Conservation (phyloP, 2,797 vertebrate genomes). For the Pteropus rufus region DNA sequence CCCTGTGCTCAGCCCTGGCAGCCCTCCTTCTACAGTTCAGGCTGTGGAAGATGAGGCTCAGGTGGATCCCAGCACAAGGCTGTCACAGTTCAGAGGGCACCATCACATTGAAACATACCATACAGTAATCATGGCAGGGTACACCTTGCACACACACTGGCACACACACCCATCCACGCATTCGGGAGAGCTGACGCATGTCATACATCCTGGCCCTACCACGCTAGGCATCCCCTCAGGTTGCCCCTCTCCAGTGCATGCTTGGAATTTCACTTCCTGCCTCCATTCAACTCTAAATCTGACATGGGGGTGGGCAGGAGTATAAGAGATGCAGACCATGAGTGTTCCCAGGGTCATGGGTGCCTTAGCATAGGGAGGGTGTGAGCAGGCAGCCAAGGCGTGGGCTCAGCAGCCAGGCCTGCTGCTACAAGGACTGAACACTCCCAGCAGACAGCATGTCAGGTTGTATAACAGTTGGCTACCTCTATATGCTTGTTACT, state of each 20-base stretch:
- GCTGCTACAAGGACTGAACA: neutral
- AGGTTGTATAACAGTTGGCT: neutral
- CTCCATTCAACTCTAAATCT: neutral
- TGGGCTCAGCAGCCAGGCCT: neutral
- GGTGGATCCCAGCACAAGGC: neutral
- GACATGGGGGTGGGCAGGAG: neutral
- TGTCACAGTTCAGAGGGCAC: neutral
- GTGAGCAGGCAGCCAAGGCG: neutral
- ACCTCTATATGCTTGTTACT: neutral
- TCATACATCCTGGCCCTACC: neutral
- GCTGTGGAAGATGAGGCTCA: neutral
- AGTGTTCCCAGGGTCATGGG: neutral
- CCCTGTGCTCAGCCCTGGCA: neutral
- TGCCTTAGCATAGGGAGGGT: neutral
- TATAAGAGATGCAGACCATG: fast-evolving
- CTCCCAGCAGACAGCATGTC: neutral
- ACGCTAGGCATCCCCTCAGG: neutral
- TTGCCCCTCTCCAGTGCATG: neutral
- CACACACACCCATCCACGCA: fast-evolving
- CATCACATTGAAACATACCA: neutral
- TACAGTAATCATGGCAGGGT: neutral
- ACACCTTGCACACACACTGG: fast-evolving
- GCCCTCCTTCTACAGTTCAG: neutral
- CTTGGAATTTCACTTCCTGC: neutral
- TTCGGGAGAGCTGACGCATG: neutral